Base-by-base conservation (phyloP, 2,888 invertebrate genomes). In the Tuberolachnus salignus region DNA sequence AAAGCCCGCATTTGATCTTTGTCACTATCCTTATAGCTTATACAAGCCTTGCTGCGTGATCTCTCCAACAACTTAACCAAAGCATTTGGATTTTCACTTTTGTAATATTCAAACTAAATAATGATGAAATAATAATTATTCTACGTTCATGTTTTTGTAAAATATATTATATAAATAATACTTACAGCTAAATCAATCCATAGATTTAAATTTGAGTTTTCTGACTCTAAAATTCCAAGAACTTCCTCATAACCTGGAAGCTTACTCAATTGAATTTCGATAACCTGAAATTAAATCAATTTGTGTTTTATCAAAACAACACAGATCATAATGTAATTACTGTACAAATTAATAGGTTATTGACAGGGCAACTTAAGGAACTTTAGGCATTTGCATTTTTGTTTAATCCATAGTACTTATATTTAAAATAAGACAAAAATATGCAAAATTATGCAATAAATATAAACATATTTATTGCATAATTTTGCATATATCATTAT, bases 181-280 rank as follows among this genome's bases (percentile, higher is more conserved):
- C 94, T 90, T 89, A 98, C 97, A 82, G 97, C 97, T 84, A 98
- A 90, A 86, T 94, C 94, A 83, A 97, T 95, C 98, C 98, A 98
- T 81, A 95, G 92, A 84, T 91, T 92, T 49, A 99, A 89, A 81
- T 95, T 95, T 0, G 97, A 95, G 84, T 94, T 91, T 88, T 99
- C 99, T 85, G 96, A 94, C 78, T 93, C 91, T 83, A 99, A 88
- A 84, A 99, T 98, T 82, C 92, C 92, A 73, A 98, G 89, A n/a
- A 98, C 95, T 88, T 99, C 99, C 84, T 95, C 94, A 82, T 95
- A 95, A 82, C 97, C 95, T 10, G 98, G 98, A 83, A 99, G 88
- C 85, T 97, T 94, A 83, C 95, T 94, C 80, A 96, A 90, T 87
- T 94, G 93, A 82, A 99, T 89, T 86, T 99, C 98, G 84, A 99